A percentile compares a stretch with the other conserved stretches of the same genome.
Evolutionary conservation across 2,888 invertebrate genomes (phyloP).

Genomic region (Harpalus rubripes): DNA sequence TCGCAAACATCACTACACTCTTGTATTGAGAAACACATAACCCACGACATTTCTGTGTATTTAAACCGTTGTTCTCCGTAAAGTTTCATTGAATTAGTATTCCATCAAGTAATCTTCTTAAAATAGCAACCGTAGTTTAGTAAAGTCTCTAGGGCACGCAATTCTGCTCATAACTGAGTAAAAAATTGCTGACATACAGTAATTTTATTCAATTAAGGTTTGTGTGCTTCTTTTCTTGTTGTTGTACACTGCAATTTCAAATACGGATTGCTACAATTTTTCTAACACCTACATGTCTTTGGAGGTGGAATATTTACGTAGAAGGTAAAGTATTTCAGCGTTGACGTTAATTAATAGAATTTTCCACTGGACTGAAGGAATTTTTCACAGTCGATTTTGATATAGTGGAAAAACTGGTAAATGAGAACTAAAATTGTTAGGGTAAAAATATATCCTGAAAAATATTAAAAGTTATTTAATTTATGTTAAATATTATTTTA

Average conservation of each 20-base stretch:
- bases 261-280: slow-evolving; percentile 26
- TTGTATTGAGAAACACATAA: not conserved
- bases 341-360: not conserved
- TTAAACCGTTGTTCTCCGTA: not conserved
- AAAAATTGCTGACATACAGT: slow-evolving; percentile 51
- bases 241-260: slow-evolving; percentile 18
- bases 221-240: slow-evolving; percentile 42
- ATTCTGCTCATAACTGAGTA: not conserved
- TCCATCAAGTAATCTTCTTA: not conserved
- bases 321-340: not conserved
- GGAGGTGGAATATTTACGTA: slow-evolving; percentile 1
- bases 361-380: slow-evolving; percentile 1
- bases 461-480: not conserved
- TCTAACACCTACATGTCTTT: slow-evolving; percentile 15
- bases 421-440: not conserved
- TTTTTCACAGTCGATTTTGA: not conserved
- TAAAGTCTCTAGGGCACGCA: not conserved
- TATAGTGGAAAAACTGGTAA: not conserved
- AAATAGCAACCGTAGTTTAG: not conserved
- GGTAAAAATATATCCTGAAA: not conserved
- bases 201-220: slow-evolving; percentile 51
- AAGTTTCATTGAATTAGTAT: slow-evolving; percentile 13
- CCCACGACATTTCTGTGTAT: not conserved
- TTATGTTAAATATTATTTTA: too few species aligned
- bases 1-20: not conserved